Base-by-base conservation (phyloP, 2,888 invertebrate species). In the Diarsia dahlii region DNA sequence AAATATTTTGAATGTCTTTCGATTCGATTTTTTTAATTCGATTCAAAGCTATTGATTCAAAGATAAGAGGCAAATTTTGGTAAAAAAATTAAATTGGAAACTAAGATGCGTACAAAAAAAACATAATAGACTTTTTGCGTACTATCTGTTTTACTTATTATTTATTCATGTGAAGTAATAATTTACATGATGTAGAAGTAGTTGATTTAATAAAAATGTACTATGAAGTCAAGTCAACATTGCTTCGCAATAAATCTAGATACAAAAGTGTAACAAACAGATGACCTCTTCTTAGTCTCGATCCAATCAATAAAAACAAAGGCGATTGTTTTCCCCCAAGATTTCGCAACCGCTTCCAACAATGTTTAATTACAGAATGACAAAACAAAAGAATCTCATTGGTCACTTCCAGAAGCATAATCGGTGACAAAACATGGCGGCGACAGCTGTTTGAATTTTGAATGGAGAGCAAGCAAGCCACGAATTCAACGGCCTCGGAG, bases 361-460 rank as follows among this genome's bases (percentile, higher is more conserved):
- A 81, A 69, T 56, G 66, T 70, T 71, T 76, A 78, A 81, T 82
- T 79, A 76, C 65, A 70, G 54, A 83, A 78, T 60, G 69, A 65
- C 69, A 60, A 67, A 81, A 87, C 72, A 84, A 80, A 84, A 80
- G 69, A 80, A 80, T 10, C 52, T 66, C 58, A 77, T 77, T 78
- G 78, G 78, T 64, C 84, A 78, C 76, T 86, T 88, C 84, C 71
- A 86, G 78, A 77, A 68, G 52, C 71, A 75, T 79, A 73, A 63
- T 56, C 58, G 82, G 62, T 64, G 18, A 64, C 74, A 58, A 60
- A 79, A 87, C 62, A 81, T 84, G 80, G 80, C 78, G 80, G 28
- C 67, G 83, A 89, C 91, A 91, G 90, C 88, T 90, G 92, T 90
- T 90, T 77, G 86, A 89, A 88, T 87, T 89, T 91, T 91, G 90